These are phyloP conservation scores for Lissocephala sabroskyi DNA, from an alignment of 2,888 invertebrate genomes.

Conservation along the genomic window DNA sequence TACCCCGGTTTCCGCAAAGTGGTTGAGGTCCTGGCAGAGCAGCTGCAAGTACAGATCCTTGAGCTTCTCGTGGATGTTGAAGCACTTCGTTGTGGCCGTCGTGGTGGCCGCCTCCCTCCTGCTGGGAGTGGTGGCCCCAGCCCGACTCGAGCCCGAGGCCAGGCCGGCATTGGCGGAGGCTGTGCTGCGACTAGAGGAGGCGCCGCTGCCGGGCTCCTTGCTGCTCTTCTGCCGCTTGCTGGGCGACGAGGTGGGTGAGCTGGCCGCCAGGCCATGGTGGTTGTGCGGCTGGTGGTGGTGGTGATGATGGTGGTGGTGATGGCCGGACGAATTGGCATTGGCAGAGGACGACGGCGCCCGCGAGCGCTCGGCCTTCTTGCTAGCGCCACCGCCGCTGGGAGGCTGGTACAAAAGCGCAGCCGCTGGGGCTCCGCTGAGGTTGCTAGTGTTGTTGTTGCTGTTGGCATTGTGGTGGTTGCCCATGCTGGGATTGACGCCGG, in stretches of 20 bases:
- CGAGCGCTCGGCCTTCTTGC: conserved; percentile 35
- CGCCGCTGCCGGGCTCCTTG: conserved; percentile 36
- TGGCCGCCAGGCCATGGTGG: conserved; percentile 36
- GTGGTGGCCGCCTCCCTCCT: conserved; percentile 17
- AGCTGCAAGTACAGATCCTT: conserved; percentile 70
- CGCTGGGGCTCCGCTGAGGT: conserved; percentile 21
- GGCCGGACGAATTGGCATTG: conserved; percentile 6
- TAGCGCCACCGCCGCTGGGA: conserved; percentile 25
- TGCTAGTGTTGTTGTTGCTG: conserved; percentile 20
- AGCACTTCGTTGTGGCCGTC: conserved; percentile 54
- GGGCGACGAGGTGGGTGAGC: conserved; percentile 66
- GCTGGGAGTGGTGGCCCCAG: conserved; percentile 13
- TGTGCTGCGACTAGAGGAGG: conserved; percentile 54
- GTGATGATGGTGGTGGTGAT: conserved; percentile 26
- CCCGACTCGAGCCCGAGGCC: conserved; percentile 11
- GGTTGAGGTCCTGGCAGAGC: conserved; percentile 69
- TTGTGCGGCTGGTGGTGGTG: conserved; percentile 44
- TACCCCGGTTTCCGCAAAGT: conserved; percentile 70
- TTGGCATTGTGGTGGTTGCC: conserved; percentile 21
- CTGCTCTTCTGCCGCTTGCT: conserved; percentile 66
- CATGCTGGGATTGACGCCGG: conserved; percentile 56
- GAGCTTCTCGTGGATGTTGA: conserved; percentile 71
- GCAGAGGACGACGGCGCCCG: conserved; percentile 35
- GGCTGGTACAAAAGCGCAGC: conserved; percentile 34
- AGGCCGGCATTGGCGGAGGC: no score